Percentiles rank a stretch among this genome's conserved stretches.
These are phyloP conservation scores for Sandelia bainsii DNA, from an alignment of 2,797 vertebrate species.

Conservation along the genomic window DNA sequence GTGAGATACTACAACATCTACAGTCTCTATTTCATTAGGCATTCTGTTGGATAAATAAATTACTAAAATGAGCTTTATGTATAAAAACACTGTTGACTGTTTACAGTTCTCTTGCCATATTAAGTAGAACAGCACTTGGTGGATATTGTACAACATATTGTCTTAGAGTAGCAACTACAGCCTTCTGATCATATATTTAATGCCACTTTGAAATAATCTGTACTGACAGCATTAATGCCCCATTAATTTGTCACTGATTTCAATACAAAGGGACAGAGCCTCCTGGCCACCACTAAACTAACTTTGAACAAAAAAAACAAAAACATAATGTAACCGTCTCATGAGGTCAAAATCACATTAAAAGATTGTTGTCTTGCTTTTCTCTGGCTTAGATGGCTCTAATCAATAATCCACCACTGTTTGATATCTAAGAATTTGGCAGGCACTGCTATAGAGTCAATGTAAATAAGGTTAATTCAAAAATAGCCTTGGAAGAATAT, in stretches of 20 bases:
- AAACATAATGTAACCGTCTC: conserved; percentile 32
- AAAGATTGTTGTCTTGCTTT: conserved; percentile 40
- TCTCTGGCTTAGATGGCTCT: conserved; percentile 22
- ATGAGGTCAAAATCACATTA: conserved; percentile 20
- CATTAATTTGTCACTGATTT: conserved; percentile 51
- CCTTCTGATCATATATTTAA: conserved; percentile 5
- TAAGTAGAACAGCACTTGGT: too few relatives aligned
- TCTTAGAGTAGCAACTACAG: background rate
- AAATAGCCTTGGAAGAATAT: conserved; percentile 51
- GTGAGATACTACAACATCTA: too few relatives aligned
- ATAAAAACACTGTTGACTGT: too few relatives aligned
- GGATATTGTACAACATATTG: background rate
- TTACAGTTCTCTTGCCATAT: too few relatives aligned
- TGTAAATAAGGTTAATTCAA: conserved; percentile 46
- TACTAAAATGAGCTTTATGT: too few relatives aligned
- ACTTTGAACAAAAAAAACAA: conserved; percentile 8
- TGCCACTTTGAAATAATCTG: conserved; percentile 15
- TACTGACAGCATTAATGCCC: conserved; percentile 24
- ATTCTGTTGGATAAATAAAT: too few relatives aligned
- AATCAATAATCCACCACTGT: conserved; percentile 59
- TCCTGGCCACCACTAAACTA: conserved; percentile 6
- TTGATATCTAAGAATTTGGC: conserved; percentile 55
- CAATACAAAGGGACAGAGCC: conserved; percentile 42
- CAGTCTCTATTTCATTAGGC: too few relatives aligned
- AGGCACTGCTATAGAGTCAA: conserved; percentile 33